Base-by-base conservation (phyloP, 2,113 vertebrate genomes). In the Agelaius phoeniceus region DNA sequence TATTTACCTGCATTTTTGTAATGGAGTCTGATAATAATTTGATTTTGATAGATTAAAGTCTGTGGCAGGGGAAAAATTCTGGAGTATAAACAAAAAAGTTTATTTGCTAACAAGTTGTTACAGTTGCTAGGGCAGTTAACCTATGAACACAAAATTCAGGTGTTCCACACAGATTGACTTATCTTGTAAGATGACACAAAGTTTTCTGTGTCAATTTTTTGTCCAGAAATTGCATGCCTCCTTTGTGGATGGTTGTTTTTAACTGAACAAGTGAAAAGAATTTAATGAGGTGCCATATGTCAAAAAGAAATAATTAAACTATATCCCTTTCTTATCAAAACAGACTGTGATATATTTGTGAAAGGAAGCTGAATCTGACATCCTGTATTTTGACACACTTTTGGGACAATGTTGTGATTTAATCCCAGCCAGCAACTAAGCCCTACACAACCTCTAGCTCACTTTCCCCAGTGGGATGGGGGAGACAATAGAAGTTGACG, bases 221-320 rank as follows among this genome's bases (percentile, higher is more conserved):
- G 13, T 81, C 74, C 91, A 96, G 88, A 97, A 97, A 95, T 96
- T 80, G 46, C 62, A 69, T 75, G 46, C 66, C 66, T 96, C 57
- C 39, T 90, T 92, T 93, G 59, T 89, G 78, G 68, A 94, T 84
- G 51, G 84, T 90, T 97, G 69, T 96, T 98, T 97, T 96, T 92
- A 91, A 87, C 87, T 88, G 92, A 95, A 92, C 23, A 90, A 96
- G 52, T 73, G 87, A 94, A 96, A 67, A 93, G 83, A 97, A 91
- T 69, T 93, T 98, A 97, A 97, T 95, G 94, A 96, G 87, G 49
- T 82, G 85, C 95, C 97, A 90, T 97, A 96, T 97, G 95, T 96
- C 95, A 94, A 97, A 98, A 98, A 80, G 92, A 97, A 97, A 97
- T 96, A 97, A 98, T 97, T 97, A 98, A 97, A 96, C 72, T 95